phyloP scores from a whole-genome alignment of 1,140 invertebrate species.

The Euwallacea similis region DNA sequence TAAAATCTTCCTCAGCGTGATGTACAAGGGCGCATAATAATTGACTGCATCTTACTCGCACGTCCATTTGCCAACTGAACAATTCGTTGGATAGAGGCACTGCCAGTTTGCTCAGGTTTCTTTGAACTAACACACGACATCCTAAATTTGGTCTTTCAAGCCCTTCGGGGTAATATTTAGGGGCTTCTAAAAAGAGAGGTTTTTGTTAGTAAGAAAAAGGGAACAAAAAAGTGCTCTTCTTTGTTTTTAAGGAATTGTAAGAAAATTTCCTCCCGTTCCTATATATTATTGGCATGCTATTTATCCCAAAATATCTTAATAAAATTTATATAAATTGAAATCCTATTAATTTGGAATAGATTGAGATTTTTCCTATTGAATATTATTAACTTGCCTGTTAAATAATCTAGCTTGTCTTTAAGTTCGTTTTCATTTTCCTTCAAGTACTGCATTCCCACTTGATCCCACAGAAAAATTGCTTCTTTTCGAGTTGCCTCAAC shows the following conservation, averaged over 20 bases:
- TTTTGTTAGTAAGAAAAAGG: not conserved
- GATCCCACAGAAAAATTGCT: constrained; percentile 66
- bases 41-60: constrained; percentile 72
- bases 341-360: no score
- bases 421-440: constrained; percentile 77
- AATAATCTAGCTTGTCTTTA: constrained; percentile 73
- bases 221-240: not conserved
- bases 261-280: no score
- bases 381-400: constrained; percentile 43
- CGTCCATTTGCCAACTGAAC: constrained; percentile 70
- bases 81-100: constrained; percentile 68
- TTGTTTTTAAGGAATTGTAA: not conserved
- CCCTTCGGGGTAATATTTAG: constrained; percentile 66
- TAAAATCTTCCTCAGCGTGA: constrained; percentile 70
- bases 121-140: constrained; percentile 70
- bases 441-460: constrained; percentile 68
- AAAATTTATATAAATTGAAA: no score
- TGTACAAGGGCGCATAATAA: constrained; percentile 69
- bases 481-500: constrained; percentile 62
- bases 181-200: constrained; percentile 44
- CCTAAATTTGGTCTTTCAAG: constrained; percentile 70
- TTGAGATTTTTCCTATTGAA: no score
- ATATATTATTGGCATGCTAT: no score
- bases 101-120: constrained; percentile 68
- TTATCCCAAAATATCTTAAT: no score